Evolutionary conservation across 2,113 vertebrate species (phyloP).

Genomic region (Tauraco erythrolophus): DNA sequence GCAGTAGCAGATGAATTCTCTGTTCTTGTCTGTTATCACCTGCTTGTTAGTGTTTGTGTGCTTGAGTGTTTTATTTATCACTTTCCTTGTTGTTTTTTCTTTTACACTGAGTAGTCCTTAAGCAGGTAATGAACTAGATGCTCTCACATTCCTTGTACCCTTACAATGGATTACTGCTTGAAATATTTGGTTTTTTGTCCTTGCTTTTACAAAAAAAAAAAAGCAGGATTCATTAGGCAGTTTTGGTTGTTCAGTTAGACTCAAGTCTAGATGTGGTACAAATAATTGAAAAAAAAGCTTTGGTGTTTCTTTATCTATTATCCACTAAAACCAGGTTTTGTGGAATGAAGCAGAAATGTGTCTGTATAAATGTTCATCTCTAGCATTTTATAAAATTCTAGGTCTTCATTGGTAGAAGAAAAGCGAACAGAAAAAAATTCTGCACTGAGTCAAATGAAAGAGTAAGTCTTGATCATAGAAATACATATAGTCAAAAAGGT

Average conservation of each 20-base stretch:
- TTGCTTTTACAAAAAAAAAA: neutral
- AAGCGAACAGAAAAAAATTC: slow-evolving; percentile 78
- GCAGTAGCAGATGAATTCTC: neutral
- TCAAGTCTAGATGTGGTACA: neutral
- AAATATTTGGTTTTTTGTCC: neutral
- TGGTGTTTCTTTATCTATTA: neutral
- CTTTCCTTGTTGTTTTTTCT: neutral
- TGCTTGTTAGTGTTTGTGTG: neutral
- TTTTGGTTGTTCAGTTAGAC: neutral
- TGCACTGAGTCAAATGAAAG: slow-evolving; percentile 71
- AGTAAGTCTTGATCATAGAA: slow-evolving; percentile 75
- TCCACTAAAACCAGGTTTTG: neutral
- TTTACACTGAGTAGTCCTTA: neutral
- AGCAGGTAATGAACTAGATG: neutral
- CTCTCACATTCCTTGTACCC: accelerated
- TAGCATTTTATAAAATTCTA: slow-evolving; percentile 59
- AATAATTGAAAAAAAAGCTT: neutral
- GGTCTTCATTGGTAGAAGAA: slow-evolving; percentile 82
- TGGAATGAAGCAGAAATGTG: neutral
- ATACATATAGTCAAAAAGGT: neutral
- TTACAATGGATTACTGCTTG: neutral
- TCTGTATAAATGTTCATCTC: neutral
- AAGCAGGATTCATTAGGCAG: neutral
- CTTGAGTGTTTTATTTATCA: neutral
- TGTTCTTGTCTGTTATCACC: neutral